Conservation (phyloP, 2,113 vertebrate genomes). For the Podilymbus podiceps region DNA sequence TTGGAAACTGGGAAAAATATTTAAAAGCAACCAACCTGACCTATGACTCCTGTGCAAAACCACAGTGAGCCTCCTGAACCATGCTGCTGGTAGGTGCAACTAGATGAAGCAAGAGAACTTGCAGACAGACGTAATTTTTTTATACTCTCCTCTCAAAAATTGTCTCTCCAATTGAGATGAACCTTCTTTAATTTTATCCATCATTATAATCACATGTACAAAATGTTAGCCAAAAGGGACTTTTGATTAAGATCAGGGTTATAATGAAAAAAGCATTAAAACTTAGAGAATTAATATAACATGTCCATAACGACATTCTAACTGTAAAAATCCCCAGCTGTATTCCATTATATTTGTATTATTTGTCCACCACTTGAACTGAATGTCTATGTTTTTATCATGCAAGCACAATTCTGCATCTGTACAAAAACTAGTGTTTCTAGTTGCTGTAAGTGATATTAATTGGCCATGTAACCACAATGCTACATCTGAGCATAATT, state of each 20-base stretch:
- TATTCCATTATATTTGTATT: background rate
- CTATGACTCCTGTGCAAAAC: background rate
- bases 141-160: background rate
- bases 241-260: background rate
- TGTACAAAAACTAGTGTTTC: background rate
- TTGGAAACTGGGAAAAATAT: background rate
- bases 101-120: background rate
- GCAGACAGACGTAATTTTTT: background rate
- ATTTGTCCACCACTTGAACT: background rate
- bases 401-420: background rate
- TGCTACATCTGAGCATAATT: background rate
- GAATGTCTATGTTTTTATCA: background rate
- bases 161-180: background rate
- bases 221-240: background rate
- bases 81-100: background rate
- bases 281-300: background rate
- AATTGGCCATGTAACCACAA: background rate
- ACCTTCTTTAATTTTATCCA: background rate
- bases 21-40: background rate
- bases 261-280: background rate
- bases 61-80: background rate
- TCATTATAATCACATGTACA: background rate
- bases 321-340: background rate
- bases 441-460: background rate
- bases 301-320: background rate